These are phyloP conservation scores for Centropristis striata DNA, from an alignment of 2,113 vertebrate species.

Conservation along the genomic window DNA sequence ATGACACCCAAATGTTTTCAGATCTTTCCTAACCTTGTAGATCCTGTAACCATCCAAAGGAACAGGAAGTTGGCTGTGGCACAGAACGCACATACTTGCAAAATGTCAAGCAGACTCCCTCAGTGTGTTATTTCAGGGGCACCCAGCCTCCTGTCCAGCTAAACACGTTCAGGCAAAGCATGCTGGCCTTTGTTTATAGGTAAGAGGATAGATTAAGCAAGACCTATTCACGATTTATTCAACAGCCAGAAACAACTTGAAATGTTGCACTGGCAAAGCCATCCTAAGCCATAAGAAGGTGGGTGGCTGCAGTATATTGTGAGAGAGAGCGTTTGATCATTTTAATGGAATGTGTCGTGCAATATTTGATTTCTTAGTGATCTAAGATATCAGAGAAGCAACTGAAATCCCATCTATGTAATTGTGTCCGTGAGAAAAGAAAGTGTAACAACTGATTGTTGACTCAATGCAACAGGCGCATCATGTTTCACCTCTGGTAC, in stretches of 20 bases:
- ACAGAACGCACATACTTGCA: not conserved
- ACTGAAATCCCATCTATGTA: not conserved
- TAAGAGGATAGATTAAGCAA: slow-evolving; percentile 37
- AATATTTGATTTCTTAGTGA: not conserved
- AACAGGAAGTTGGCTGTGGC: not conserved
- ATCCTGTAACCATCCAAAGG: slow-evolving; percentile 4
- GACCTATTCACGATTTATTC: slow-evolving; percentile 16
- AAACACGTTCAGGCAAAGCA: slow-evolving; percentile 22
- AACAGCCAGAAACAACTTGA: slow-evolving; percentile 33
- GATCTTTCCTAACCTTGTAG: not conserved
- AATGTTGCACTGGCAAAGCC: not conserved
- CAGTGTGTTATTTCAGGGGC: slow-evolving; percentile 24
- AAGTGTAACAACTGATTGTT: not conserved
- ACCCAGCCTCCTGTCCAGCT: slow-evolving; percentile 15
- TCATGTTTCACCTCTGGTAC: too few relatives aligned
- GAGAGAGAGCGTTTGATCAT: not conserved
- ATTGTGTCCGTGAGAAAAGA: not conserved
- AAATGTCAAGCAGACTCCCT: slow-evolving; percentile 20
- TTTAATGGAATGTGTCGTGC: not conserved
- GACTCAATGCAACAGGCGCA: too few relatives aligned
- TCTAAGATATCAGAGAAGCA: not conserved
- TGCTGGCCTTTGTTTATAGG: slow-evolving; percentile 26
- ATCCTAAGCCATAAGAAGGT: slow-evolving; percentile 7
- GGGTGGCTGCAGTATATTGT: not conserved
- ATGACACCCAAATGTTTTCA: slow-evolving; percentile 9